Base-by-base conservation (phyloP, 2,888 invertebrate genomes). In the Acrobasis repandana region DNA sequence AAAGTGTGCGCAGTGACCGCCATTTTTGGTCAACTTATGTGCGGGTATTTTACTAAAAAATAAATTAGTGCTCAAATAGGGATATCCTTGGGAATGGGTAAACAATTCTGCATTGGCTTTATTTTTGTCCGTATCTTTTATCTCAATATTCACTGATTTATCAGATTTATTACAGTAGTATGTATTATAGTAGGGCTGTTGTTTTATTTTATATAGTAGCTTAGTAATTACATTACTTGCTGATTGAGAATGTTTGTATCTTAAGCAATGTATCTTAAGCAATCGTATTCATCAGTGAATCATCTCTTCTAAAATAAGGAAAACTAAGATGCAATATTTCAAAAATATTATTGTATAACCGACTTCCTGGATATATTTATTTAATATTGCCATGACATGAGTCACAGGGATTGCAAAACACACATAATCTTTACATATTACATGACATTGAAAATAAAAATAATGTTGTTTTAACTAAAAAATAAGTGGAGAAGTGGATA, bases 391-490 rank as follows among this genome's bases (percentile, higher is more conserved):
- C 20, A 20, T 49, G 49, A 14, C 6, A n/a, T 50, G 14, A 50
- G 11, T 28, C 50, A 50, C 14, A n/a, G 28, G 28, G 50, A 20
- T 20, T 49, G 49, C 18, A 18, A 28, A 49, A 20, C 18, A 18
- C 20, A 14, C 9, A 16, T 49, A 28, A 50, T 50, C 50, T n/a
- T 20, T 50, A 50, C n/a, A 56, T 20, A 38, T 56, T 18, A 38
- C 38, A 16, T 16, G 43, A 38, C 38, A 18, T 18, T 38, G 4
- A 43, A 38, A 38, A 38, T 11, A 47, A 46, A 58, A 60, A 58
- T 58, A n/a, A 46, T 33, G 10, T 51, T 62, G 56, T 62, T 62
- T 60, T 54, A 34, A 61, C 58, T 62, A 58, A 61, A 61, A 58
- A 50, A 63, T 49, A 43, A 49, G 50, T 56, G 59, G 18, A 16